phyloP scores from a whole-genome alignment of 2,797 vertebrate genomes.

The Antennarius maculatus region DNA sequence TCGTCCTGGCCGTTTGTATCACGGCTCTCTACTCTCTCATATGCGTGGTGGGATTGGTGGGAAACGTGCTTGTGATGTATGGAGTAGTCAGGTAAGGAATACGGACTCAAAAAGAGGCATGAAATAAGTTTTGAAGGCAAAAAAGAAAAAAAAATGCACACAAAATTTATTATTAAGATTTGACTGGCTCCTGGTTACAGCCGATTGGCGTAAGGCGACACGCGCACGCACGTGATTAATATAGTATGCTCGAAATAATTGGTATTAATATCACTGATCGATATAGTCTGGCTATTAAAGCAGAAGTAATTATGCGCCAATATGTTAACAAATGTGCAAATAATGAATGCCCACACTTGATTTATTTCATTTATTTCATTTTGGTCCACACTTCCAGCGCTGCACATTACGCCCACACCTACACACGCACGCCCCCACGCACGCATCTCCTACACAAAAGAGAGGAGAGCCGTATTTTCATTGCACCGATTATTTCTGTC shows the following conservation, averaged over 20 bases:
- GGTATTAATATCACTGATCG: too few species aligned
- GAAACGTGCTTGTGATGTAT: conserved; percentile 95
- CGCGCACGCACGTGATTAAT: too few species aligned
- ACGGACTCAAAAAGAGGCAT: accelerated
- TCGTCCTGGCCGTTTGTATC: conserved; percentile 88
- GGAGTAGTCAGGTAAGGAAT: conserved; percentile 92
- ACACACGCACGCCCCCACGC: conserved; percentile 8
- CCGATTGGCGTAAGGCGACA: too few species aligned
- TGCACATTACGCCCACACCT: conserved; percentile 5
- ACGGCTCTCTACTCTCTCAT: conserved; percentile 93
- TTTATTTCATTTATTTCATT: too few species aligned
- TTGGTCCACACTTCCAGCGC: too few species aligned
- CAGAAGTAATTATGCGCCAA: too few species aligned
- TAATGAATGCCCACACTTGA: too few species aligned
- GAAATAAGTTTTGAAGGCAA: neutral
- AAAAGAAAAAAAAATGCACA: neutral
- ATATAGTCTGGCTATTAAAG: too few species aligned
- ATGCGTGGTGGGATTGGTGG: conserved; percentile 93
- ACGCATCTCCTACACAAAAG: conserved; percentile 9
- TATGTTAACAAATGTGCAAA: too few species aligned
- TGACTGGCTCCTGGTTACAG: too few species aligned
- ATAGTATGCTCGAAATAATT: too few species aligned
- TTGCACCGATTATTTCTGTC: conserved; percentile 28
- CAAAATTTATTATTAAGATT: neutral
- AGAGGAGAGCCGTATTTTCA: conserved; percentile 1